These are phyloP conservation scores for Loris lydekkerianus DNA, from an alignment of 2,797 vertebrate species.

Conservation along the genomic window DNA sequence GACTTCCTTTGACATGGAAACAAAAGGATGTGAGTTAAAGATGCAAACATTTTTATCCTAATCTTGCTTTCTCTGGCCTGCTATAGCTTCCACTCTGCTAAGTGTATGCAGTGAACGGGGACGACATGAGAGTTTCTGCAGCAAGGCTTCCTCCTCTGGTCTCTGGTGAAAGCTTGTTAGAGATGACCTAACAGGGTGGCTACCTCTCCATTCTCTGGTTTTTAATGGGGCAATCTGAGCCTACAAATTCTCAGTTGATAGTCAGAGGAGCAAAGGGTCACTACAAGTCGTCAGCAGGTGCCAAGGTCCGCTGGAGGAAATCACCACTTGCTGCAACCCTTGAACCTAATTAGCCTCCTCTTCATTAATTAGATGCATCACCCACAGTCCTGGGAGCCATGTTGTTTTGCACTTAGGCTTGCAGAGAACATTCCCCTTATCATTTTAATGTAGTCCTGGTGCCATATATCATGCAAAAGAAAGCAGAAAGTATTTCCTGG, in stretches of 20 bases:
- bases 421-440: background rate
- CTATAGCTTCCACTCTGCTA: background rate
- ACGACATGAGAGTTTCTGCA: background rate
- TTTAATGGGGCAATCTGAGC: conserved; percentile 60
- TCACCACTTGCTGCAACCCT: conserved; percentile 78
- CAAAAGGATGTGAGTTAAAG: background rate
- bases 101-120: background rate
- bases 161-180: conserved; percentile 46
- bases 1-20: background rate
- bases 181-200: conserved; percentile 16
- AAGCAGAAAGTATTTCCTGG: background rate
- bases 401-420: background rate
- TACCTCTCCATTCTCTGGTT: background rate
- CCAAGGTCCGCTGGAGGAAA: conserved; percentile 82
- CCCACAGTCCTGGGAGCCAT: background rate
- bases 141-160: background rate
- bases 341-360: conserved; percentile 84
- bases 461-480: background rate
- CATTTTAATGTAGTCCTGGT: background rate
- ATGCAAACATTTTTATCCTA: background rate
- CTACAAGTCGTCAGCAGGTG: conserved; percentile 78
- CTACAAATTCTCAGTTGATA: conserved; percentile 31
- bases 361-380: conserved; percentile 81
- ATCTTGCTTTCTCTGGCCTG: background rate
- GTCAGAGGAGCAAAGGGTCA: conserved; percentile 70